Conservation (phyloP, 2,888 invertebrate species). For the Ecliptopera silaceata region DNA sequence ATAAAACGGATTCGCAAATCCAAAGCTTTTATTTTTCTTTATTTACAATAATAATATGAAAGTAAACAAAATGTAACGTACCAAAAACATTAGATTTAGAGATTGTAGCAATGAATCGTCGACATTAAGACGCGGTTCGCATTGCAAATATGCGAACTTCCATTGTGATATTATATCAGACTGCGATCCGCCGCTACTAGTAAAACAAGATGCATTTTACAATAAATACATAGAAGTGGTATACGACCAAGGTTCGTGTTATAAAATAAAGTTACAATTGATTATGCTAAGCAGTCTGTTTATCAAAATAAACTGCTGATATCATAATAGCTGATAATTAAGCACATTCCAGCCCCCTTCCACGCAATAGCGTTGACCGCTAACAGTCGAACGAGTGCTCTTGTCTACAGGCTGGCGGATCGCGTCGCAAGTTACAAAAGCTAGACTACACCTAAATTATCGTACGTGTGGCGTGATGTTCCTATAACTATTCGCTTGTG, state of each 20-base stretch:
- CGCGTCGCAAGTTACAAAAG: conserved; percentile 66
- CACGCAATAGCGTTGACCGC: background rate
- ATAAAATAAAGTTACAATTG: too few species aligned
- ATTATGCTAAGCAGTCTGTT: too few species aligned
- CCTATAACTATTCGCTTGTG: conserved; percentile 49
- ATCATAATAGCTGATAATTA: too few species aligned
- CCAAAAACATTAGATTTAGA: conserved; percentile 73
- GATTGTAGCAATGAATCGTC: conserved; percentile 52
- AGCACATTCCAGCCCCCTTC: background rate
- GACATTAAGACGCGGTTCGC: conserved; percentile 24
- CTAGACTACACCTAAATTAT: conserved; percentile 64
- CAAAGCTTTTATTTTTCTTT: conserved; percentile 80
- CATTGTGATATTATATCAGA: conserved; percentile 23
- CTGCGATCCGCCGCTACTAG: conserved; percentile 2
- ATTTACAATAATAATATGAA: conserved; percentile 82
- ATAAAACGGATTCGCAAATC: conserved; percentile 66
- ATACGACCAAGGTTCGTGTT: background rate
- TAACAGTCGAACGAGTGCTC: background rate
- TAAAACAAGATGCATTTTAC: background rate
- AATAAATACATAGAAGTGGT: background rate
- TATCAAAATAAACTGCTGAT: too few species aligned
- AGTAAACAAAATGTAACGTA: conserved; percentile 82
- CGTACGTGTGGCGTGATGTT: conserved; percentile 44
- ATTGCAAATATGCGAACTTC: conserved; percentile 6
- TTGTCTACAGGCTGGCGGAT: conserved; percentile 22